These are phyloP conservation scores for Onychorhynchus coronatus DNA, from an alignment of 2,113 vertebrate species.

Conservation along the genomic window DNA sequence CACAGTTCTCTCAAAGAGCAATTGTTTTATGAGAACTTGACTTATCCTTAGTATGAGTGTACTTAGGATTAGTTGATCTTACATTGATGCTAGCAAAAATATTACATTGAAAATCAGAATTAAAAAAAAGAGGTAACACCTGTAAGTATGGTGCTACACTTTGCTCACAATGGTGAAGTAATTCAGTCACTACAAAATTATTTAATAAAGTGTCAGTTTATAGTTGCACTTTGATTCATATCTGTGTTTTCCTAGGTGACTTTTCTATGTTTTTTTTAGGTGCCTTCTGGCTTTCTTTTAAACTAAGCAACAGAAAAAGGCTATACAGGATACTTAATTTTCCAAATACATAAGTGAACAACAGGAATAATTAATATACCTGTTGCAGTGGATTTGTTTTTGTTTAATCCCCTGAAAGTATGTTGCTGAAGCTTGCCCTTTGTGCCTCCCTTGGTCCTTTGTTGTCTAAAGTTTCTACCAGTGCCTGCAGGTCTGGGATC, in stretches of 20 bases:
- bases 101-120: background rate
- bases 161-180: background rate
- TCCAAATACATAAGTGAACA: background rate
- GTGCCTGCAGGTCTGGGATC: background rate
- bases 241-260: background rate
- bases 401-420: background rate
- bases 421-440: background rate
- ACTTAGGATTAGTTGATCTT: background rate
- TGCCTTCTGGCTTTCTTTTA: background rate
- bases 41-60: background rate
- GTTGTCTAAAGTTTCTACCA: background rate
- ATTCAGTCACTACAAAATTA: background rate
- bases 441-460: background rate
- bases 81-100: background rate
- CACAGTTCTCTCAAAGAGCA: background rate
- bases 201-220: background rate
- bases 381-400: background rate
- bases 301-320: background rate
- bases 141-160: background rate
- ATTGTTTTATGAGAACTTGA: background rate
- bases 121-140: background rate
- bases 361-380: background rate
- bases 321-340: background rate
- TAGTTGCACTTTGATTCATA: background rate
- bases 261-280: background rate